These are phyloP conservation scores for Cantharis rufa DNA, from an alignment of 2,888 invertebrate genomes.

Conservation along the genomic window DNA sequence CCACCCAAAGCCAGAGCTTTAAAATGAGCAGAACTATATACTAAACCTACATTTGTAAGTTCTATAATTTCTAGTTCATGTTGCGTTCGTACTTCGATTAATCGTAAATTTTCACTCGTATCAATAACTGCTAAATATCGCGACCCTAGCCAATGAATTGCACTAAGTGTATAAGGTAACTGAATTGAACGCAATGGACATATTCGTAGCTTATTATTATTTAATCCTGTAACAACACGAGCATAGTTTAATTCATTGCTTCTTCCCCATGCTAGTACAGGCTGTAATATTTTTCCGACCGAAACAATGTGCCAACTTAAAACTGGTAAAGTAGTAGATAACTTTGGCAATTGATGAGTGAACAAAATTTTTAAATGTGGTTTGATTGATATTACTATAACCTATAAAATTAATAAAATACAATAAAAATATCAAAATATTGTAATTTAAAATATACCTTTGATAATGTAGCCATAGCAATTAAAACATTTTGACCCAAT, in stretches of 20 bases:
- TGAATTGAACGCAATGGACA: slow-evolving; percentile 72
- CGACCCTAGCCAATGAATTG: slow-evolving; percentile 81
- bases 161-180: slow-evolving; percentile 72
- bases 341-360: slow-evolving; percentile 73
- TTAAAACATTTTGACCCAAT: slow-evolving; percentile 73
- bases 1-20: slow-evolving; percentile 95
- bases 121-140: slow-evolving; percentile 85
- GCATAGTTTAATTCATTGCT: slow-evolving; percentile 85
- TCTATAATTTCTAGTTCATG: slow-evolving; percentile 85
- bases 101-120: slow-evolving; percentile 80
- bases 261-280: slow-evolving; percentile 87
- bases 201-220: slow-evolving; percentile 59
- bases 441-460: slow-evolving; percentile 62
- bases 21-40: slow-evolving; percentile 86
- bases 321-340: slow-evolving; percentile 79
- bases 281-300: slow-evolving; percentile 74
- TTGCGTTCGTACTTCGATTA: slow-evolving; percentile 87
- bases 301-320: slow-evolving; percentile 92
- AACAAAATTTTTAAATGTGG: slow-evolving; percentile 79
- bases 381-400: slow-evolving; percentile 77
- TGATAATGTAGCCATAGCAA: slow-evolving; percentile 93
- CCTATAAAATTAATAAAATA: slow-evolving; percentile 52
- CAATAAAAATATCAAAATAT: not conserved
- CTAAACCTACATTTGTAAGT: slow-evolving; percentile 77
- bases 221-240: slow-evolving; percentile 65